Conservation (phyloP, 2,113 vertebrate genomes). For the Tiliqua scincoides region DNA sequence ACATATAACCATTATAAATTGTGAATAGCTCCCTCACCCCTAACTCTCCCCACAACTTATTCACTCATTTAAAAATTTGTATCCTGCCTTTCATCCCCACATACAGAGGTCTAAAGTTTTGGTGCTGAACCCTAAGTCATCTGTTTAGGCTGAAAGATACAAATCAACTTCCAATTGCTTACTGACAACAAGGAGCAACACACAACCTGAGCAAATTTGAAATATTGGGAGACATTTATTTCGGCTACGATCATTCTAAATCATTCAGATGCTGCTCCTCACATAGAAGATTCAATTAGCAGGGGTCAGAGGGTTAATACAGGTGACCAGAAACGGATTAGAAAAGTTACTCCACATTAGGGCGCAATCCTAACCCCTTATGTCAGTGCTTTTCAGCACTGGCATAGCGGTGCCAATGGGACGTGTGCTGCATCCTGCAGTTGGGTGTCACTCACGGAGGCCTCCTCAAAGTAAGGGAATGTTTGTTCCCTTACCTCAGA, state of each 20-base stretch:
- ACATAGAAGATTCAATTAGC: slow-evolving; percentile 52
- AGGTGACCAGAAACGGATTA: background rate
- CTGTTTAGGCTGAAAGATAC: rapidly evolving
- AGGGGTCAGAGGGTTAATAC: slow-evolving; percentile 38
- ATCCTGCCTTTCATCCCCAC: too few species aligned
- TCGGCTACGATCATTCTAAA: slow-evolving; percentile 41
- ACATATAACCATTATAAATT: too few species aligned
- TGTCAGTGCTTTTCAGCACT: too few species aligned
- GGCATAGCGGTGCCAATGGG: too few species aligned
- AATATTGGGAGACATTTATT: slow-evolving; percentile 8
- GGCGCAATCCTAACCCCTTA: too few species aligned
- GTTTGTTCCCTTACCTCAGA: too few species aligned
- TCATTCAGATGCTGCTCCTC: background rate
- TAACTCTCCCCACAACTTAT: too few species aligned
- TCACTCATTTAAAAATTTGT: too few species aligned
- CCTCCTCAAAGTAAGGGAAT: too few species aligned
- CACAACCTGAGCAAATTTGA: rapidly evolving
- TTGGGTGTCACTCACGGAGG: too few species aligned
- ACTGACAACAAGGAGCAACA: rapidly evolving
- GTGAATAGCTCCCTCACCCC: too few species aligned
- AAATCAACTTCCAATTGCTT: background rate
- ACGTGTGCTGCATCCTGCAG: too few species aligned
- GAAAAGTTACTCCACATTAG: slow-evolving; percentile 42
- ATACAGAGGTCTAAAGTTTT: background rate
- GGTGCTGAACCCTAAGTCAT: rapidly evolving